These are phyloP conservation scores for Allobates femoralis DNA, from an alignment of 2,797 vertebrate species.

Conservation along the genomic window DNA sequence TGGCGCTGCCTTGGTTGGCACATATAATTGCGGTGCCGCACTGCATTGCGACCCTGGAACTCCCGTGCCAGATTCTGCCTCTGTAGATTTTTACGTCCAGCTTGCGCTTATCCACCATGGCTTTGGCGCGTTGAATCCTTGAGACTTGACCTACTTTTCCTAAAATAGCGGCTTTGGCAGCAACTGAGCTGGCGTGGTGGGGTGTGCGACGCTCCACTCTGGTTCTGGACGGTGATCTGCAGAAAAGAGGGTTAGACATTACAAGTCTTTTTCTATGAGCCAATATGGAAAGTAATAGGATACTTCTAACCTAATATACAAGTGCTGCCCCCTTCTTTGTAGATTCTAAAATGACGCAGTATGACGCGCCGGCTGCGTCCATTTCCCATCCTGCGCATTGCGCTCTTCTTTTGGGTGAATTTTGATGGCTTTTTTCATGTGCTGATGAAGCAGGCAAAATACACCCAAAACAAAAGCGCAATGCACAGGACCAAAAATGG, in stretches of 20 bases:
- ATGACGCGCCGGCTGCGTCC: too few relatives aligned
- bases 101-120: constrained; percentile 84
- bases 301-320: not conserved
- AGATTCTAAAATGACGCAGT: too few relatives aligned
- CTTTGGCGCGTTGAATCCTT: constrained; percentile 88
- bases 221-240: constrained; percentile 78
- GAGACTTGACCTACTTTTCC: constrained; percentile 88
- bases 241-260: not conserved
- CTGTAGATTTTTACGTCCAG: constrained; percentile 89
- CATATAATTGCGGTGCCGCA: constrained; percentile 83
- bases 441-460: too few relatives aligned
- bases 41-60: constrained; percentile 80
- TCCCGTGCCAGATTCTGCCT: constrained; percentile 91
- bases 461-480: too few relatives aligned
- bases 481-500: too few relatives aligned
- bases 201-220: constrained; percentile 71
- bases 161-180: constrained; percentile 81
- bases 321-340: not conserved
- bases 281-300: not conserved
- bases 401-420: too few relatives aligned
- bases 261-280: not conserved
- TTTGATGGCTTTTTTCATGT: too few relatives aligned
- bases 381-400: too few relatives aligned
- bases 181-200: constrained; percentile 76
- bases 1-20: constrained; percentile 96